Evolutionary conservation across 2,888 invertebrate genomes (phyloP).

Genomic region (Phyllotreta cruciferae): DNA sequence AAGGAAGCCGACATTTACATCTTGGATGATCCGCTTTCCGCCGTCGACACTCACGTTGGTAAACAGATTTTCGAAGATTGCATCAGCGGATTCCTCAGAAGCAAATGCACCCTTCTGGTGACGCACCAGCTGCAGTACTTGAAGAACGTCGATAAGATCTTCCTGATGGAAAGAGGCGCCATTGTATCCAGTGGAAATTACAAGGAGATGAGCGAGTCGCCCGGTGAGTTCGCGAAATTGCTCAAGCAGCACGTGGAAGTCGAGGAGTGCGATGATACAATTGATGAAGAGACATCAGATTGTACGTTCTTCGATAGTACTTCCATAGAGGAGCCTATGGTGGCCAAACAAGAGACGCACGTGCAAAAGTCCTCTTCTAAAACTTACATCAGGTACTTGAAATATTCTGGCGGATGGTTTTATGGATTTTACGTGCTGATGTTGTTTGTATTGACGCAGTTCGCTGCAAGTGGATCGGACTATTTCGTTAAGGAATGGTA

Average conservation of each 20-base stretch:
- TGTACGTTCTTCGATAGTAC: constrained; percentile 32
- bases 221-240: constrained; percentile 64
- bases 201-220: constrained; percentile 61
- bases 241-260: constrained; percentile 57
- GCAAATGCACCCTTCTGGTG: constrained; percentile 76
- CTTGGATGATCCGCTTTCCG: constrained; percentile 81
- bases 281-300: constrained; percentile 36
- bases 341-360: constrained; percentile 41
- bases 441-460: constrained; percentile 73
- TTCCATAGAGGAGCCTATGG: constrained; percentile 42
- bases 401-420: constrained; percentile 73
- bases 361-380: constrained; percentile 63
- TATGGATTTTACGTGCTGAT: constrained; percentile 67
- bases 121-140: constrained; percentile 86
- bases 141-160: constrained; percentile 69
- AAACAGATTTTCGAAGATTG: constrained; percentile 78
- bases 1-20: constrained; percentile 78
- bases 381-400: constrained; percentile 75
- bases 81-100: constrained; percentile 63
- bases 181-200: constrained; percentile 59
- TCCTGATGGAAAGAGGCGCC: constrained; percentile 71
- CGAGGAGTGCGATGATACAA: constrained; percentile 44
- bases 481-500: constrained; percentile 82
- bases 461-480: constrained; percentile 77
- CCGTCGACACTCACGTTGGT: constrained; percentile 81